Evolutionary conservation across 2,888 invertebrate genomes (phyloP).

Genomic region (Stenoptilia bipunctidactyla): DNA sequence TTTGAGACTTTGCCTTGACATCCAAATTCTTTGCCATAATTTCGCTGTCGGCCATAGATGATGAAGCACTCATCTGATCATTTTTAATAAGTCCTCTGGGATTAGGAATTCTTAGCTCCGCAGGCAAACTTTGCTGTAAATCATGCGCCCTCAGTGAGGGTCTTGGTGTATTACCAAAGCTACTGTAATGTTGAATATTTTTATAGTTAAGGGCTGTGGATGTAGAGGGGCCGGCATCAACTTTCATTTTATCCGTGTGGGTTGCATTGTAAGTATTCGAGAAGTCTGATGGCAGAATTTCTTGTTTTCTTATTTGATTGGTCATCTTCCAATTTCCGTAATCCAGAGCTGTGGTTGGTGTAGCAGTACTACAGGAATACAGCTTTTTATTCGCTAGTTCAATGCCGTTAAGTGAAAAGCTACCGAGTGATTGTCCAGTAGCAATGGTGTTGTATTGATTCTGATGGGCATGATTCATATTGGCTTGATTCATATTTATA

Average conservation of each 20-base stretch:
- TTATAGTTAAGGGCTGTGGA: conserved; percentile 43
- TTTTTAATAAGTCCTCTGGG: conserved; percentile 42
- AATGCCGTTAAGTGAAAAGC: conserved; percentile 55
- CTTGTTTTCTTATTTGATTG: conserved; percentile 45
- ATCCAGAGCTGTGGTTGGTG: conserved; percentile 39
- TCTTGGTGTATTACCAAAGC: conserved; percentile 35
- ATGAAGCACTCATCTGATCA: conserved; percentile 33
- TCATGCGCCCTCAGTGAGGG: conserved; percentile 38
- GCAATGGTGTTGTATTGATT: conserved; percentile 43
- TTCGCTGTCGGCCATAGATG: conserved; percentile 31
- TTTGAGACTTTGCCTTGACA: conserved; percentile 36
- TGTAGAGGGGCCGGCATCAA: conserved; percentile 27
- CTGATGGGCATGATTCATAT: conserved; percentile 47
- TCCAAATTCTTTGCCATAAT: conserved; percentile 38
- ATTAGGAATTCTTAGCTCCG: conserved; percentile 56
- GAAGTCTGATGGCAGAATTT: conserved; percentile 48
- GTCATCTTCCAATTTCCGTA: conserved; percentile 58
- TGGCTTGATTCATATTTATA: conserved; percentile 45
- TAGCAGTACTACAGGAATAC: conserved; percentile 36
- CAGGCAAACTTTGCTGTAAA: conserved; percentile 39
- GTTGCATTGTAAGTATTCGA: conserved; percentile 37
- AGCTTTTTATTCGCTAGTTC: conserved; percentile 57
- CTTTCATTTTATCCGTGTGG: conserved; percentile 41
- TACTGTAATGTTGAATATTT: conserved; percentile 42
- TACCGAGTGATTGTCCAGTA: conserved; percentile 34